Conservation (phyloP, 2,888 invertebrate species). For the Matsumyia berberina region DNA sequence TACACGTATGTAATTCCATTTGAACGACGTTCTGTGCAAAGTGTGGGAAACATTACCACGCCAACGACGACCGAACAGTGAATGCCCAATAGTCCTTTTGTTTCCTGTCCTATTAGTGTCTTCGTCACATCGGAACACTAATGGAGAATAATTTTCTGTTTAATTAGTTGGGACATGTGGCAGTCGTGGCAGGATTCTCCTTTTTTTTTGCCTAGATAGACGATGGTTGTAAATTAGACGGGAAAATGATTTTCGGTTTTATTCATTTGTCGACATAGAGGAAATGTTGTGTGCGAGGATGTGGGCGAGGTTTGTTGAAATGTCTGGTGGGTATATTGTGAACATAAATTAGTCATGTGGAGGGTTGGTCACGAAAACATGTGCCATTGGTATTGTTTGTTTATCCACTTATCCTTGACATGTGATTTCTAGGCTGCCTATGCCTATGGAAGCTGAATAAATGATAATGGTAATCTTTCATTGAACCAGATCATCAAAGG, state of each 20-base stretch:
- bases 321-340: background rate
- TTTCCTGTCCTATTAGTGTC: slow-evolving; percentile 59
- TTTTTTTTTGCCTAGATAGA: background rate
- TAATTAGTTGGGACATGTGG: slow-evolving; percentile 62
- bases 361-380: too few species aligned
- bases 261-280: too few species aligned
- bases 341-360: too few species aligned
- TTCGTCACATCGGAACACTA: slow-evolving; percentile 38
- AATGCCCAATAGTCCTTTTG: slow-evolving; percentile 62
- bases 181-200: slow-evolving; percentile 19
- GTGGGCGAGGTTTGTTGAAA: too few species aligned
- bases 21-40: slow-evolving; percentile 28
- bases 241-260: background rate
- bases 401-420: too few species aligned
- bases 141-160: slow-evolving; percentile 59
- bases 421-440: too few species aligned
- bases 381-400: too few species aligned
- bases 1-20: slow-evolving; percentile 50
- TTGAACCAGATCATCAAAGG: too few species aligned
- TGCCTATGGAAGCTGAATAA: too few species aligned
- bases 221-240: slow-evolving; percentile 2
- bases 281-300: too few species aligned
- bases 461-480: too few species aligned
- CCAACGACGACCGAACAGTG: slow-evolving; percentile 34
- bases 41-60: slow-evolving; percentile 42